Conservation (phyloP, 2,888 invertebrate genomes). For the Amorpha juglandis region DNA sequence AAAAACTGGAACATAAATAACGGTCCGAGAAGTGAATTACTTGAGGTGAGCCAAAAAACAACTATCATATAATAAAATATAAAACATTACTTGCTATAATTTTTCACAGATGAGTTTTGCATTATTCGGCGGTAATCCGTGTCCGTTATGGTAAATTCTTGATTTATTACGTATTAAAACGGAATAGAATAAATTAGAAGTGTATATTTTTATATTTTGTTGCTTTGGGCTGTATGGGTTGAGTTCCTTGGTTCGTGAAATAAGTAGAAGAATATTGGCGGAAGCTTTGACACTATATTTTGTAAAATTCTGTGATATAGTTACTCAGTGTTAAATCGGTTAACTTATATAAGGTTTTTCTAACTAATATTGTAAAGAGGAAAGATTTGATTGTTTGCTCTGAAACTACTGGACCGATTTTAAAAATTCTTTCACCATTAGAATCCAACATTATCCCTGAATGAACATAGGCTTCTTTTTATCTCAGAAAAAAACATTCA, state of each 20-base stretch:
- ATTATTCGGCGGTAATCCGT: slow-evolving; percentile 12
- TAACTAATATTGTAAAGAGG: too few species aligned
- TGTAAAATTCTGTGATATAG: too few species aligned
- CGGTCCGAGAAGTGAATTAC: background rate
- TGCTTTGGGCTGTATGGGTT: background rate
- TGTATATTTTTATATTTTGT: slow-evolving; percentile 4
- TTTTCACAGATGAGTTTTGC: slow-evolving; percentile 17
- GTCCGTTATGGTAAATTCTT: slow-evolving; percentile 17
- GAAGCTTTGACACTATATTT: too few species aligned
- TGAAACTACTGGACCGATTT: too few species aligned
- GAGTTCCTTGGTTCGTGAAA: background rate
- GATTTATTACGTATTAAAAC: slow-evolving; percentile 8
- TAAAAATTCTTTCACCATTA: too few species aligned
- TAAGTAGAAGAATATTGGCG: too few species aligned
- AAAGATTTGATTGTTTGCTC: too few species aligned
- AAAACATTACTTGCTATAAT: slow-evolving; percentile 20
- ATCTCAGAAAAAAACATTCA: too few species aligned
- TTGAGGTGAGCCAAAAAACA: background rate
- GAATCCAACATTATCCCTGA: too few species aligned
- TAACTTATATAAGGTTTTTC: too few species aligned
- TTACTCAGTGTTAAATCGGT: too few species aligned
- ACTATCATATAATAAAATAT: background rate
- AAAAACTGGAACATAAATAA: background rate
- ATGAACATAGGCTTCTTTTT: too few species aligned
- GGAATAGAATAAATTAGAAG: slow-evolving; percentile 12